Evolutionary conservation across 2,797 vertebrate genomes (phyloP).

Genomic region (Hydrolagus colliei): DNA sequence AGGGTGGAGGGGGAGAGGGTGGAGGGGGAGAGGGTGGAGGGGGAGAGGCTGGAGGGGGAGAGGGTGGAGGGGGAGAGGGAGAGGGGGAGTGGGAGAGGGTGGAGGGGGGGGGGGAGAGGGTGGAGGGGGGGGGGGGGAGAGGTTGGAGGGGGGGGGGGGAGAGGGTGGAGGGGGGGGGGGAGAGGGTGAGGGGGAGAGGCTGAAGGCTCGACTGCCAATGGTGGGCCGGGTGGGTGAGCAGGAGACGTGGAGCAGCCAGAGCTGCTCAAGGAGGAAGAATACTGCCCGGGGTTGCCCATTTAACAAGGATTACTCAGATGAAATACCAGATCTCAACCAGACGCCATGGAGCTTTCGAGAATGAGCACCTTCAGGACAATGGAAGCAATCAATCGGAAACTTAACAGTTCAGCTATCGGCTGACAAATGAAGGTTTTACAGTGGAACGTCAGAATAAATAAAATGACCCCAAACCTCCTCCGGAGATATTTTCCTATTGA

Average conservation of each 20-base stretch:
- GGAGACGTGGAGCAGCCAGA: not conserved
- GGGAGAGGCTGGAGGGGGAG: too few relatives aligned
- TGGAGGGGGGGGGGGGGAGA: not conserved
- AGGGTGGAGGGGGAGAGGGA: not conserved
- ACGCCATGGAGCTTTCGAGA: not conserved
- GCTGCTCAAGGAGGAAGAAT: not conserved
- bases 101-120: too few relatives aligned
- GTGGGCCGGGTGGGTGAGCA: not conserved
- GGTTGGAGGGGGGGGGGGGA: not conserved
- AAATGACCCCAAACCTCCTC: too few relatives aligned
- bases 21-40: not conserved
- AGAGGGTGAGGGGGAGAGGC: not conserved
- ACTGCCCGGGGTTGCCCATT: not conserved
- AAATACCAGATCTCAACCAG: too few relatives aligned
- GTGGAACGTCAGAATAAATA: too few relatives aligned
- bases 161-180: too few relatives aligned
- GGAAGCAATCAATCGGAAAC: too few relatives aligned
- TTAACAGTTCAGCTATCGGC: too few relatives aligned
- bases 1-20: not conserved
- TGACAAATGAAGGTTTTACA: too few relatives aligned
- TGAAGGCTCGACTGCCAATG: not conserved
- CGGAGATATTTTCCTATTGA: too few relatives aligned
- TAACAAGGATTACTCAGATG: not conserved
- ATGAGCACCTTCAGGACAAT: too few relatives aligned
- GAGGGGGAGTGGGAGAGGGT: too few relatives aligned